Percentiles rank a stretch among this genome's conserved stretches.
These are phyloP conservation scores for Vidua chalybeata DNA, from an alignment of 2,113 vertebrate genomes.

Conservation along the genomic window DNA sequence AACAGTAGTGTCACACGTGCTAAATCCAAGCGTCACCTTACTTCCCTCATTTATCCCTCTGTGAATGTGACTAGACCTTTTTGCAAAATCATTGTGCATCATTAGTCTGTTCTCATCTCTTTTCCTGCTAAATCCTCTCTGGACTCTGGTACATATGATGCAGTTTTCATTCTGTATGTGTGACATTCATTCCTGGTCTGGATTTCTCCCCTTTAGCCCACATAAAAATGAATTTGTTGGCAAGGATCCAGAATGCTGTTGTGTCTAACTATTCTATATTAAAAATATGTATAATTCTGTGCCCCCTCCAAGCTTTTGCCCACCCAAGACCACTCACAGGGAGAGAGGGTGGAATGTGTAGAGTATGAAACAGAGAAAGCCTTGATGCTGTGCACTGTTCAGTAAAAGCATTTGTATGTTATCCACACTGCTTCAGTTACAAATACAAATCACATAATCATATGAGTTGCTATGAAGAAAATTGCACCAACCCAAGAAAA, in stretches of 20 bases:
- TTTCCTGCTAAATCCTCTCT: neutral
- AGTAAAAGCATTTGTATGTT: neutral
- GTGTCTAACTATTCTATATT: neutral
- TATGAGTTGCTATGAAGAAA: neutral
- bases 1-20: neutral
- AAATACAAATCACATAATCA: neutral
- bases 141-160: neutral
- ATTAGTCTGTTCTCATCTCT: neutral
- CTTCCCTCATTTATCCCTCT: neutral
- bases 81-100: neutral
- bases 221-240: neutral
- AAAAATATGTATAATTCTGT: neutral
- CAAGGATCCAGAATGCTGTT: neutral
- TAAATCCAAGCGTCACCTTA: neutral
- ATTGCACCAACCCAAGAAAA: neutral
- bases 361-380: neutral
- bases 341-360: fast-evolving
- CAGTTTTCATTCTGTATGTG: neutral
- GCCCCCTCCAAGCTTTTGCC: neutral
- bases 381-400: neutral
- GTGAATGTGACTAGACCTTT: neutral
- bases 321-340: neutral
- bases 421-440: neutral
- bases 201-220: neutral
- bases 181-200: neutral